Evolutionary conservation across 2,797 vertebrate genomes (phyloP), one percentile per base, ranked within the genome.

Genomic region (Bufotes viridis): DNA sequence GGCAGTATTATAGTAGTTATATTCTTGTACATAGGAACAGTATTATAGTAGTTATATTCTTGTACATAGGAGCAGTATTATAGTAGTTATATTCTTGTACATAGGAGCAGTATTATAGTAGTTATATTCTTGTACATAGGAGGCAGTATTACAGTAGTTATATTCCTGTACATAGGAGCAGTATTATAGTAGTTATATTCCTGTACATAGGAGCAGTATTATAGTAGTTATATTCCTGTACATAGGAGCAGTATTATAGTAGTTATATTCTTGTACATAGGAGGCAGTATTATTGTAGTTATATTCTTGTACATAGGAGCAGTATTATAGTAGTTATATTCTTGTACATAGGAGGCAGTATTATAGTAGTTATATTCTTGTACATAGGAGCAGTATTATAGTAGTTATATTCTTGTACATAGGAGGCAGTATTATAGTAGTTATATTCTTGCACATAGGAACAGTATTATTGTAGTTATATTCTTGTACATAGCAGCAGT

Each of bases 41-140:
- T 74, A 74, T 74, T 74, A 74, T 74, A 74, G 70, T 74, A 74
- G 70, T 72, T 74, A 74, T 74, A 74, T 42, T 74, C 29, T 74
- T 74, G 70, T 74, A 74, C 17, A 74, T 74, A 74, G 70, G 70
- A 49, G 70, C 34, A 74, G 70, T 67, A 67, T 67, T 67, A 67
- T 67, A 67, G 65, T 67, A 67, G 65, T 67, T 67, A 67, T 67
- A 65, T 65, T 65, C 63, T 65, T 65, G 65, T 67, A 67, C 11
- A 63, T 63, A n/a, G 61, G 20, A n/a, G 18, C 18, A 20, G 7
- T 24, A n/a, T 65, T 24, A n/a, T 65, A 65, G 63, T 61, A 61
- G 60, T 61, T 61, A 61, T 61, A 61, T 61, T 61, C 60, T 61
- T 22, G 18, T 61, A 34, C 34, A 34, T 34, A 34, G 34, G 34